Evolutionary conservation across 2,797 vertebrate genomes (phyloP).

Genomic region (Hipposideros larvatus): DNA sequence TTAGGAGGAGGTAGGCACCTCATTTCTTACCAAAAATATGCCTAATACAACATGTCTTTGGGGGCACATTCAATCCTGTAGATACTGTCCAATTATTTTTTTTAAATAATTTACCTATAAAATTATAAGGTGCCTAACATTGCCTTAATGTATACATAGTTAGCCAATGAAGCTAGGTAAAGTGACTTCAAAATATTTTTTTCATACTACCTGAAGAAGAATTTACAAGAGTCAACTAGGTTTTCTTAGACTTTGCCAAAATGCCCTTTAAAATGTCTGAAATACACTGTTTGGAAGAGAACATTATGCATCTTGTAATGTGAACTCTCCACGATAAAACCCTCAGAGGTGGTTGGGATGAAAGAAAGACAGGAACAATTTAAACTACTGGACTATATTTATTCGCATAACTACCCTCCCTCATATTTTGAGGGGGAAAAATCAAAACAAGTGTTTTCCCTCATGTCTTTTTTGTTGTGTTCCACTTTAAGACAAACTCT

Average conservation of each 20-base stretch:
- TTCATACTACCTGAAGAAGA: constrained; percentile 62
- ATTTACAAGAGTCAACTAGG: constrained; percentile 61
- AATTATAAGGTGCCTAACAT: constrained; percentile 40
- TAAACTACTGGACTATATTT: constrained; percentile 47
- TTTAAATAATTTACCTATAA: constrained; percentile 54
- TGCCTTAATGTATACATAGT: constrained; percentile 72
- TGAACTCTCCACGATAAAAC: constrained; percentile 39
- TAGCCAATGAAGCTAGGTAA: constrained; percentile 63
- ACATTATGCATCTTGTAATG: constrained; percentile 36
- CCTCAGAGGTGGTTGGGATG: not conserved
- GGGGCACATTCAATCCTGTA: not conserved
- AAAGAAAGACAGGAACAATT: constrained; percentile 53
- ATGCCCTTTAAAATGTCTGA: constrained; percentile 60
- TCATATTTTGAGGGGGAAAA: constrained; percentile 48
- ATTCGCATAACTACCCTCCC: not conserved
- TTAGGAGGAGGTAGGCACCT: constrained; percentile 17
- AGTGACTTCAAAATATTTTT: constrained; percentile 57
- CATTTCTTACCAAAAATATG: constrained; percentile 31
- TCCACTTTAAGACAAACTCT: constrained; percentile 60
- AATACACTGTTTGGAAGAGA: constrained; percentile 56
- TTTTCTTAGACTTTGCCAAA: constrained; percentile 64
- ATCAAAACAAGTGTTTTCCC: not conserved
- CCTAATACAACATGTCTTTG: not conserved
- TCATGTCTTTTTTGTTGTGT: constrained; percentile 31
- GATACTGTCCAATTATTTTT: not conserved